Percentiles rank a stretch among this genome's conserved stretches.
These are phyloP conservation scores for Plestiodon gilberti DNA, from an alignment of 2,113 vertebrate species.

Conservation along the genomic window DNA sequence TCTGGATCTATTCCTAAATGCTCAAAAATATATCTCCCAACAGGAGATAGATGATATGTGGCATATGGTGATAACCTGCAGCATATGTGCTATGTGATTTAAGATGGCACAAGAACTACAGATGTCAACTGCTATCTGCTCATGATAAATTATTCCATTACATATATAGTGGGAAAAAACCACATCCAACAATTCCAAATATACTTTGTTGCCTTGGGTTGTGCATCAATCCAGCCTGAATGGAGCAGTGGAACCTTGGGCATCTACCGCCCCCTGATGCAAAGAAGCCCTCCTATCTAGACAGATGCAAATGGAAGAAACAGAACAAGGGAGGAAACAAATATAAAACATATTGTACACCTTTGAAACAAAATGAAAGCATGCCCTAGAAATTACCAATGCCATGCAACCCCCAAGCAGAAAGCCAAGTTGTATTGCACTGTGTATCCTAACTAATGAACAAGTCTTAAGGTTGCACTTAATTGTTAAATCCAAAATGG, in stretches of 20 bases:
- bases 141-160: conserved; percentile 21
- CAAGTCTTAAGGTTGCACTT: neutral
- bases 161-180: neutral
- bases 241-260: rapidly evolving
- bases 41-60: neutral
- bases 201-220: neutral
- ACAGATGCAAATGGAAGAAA: neutral
- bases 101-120: conserved; percentile 20
- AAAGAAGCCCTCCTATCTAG: neutral
- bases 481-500: neutral
- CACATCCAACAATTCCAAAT: conserved; percentile 5
- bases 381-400: neutral
- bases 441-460: neutral
- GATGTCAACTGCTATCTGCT: conserved; percentile 31
- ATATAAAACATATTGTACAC: neutral
- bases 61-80: conserved; percentile 16
- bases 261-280: neutral
- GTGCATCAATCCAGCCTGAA: neutral
- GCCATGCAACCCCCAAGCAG: neutral
- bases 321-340: neutral
- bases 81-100: neutral
- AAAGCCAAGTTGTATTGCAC: neutral
- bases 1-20: neutral
- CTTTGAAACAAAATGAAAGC: neutral
- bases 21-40: conserved; percentile 3